These are phyloP conservation scores for Eristalis pertinax DNA, from an alignment of 2,888 invertebrate species.

Conservation along the genomic window DNA sequence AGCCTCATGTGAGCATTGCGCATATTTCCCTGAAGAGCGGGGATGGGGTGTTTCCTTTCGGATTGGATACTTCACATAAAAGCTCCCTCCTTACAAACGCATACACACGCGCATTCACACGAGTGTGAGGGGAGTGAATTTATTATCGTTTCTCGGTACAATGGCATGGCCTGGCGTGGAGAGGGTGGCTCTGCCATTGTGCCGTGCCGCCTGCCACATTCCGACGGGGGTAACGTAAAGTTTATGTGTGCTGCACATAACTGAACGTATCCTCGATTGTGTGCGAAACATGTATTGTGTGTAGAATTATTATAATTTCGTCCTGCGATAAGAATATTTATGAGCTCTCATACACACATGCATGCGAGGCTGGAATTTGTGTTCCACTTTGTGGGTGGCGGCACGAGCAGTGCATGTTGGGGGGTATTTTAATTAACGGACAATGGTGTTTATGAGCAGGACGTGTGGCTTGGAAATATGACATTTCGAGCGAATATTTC, in stretches of 20 bases:
- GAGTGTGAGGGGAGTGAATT: conserved; percentile 48
- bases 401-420: conserved; percentile 7
- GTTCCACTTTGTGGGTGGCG: conserved; percentile 40
- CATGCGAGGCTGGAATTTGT: conserved; percentile 48
- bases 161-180: conserved; percentile 46
- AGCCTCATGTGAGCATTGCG: conserved; percentile 51
- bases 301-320: conserved; percentile 68
- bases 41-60: conserved; percentile 48
- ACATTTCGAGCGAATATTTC: neutral
- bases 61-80: conserved; percentile 65
- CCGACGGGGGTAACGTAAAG: conserved; percentile 60
- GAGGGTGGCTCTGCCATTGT: conserved; percentile 21
- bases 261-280: conserved; percentile 56
- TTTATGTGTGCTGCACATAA: conserved; percentile 66
- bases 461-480: conserved; percentile 7
- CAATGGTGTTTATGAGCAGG: conserved; percentile 23
- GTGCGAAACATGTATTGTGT: conserved; percentile 52
- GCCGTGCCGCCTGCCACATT: conserved; percentile 53
- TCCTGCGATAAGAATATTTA: conserved; percentile 71
- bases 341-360: conserved; percentile 47
- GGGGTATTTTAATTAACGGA: conserved; percentile 55
- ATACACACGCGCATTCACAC: conserved; percentile 1
- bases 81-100: conserved; percentile 45
- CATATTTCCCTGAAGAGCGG: conserved; percentile 43
- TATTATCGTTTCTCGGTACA: conserved; percentile 65